Conservation (phyloP, 2,888 invertebrate species). For the Sarcophaga subvicina region DNA sequence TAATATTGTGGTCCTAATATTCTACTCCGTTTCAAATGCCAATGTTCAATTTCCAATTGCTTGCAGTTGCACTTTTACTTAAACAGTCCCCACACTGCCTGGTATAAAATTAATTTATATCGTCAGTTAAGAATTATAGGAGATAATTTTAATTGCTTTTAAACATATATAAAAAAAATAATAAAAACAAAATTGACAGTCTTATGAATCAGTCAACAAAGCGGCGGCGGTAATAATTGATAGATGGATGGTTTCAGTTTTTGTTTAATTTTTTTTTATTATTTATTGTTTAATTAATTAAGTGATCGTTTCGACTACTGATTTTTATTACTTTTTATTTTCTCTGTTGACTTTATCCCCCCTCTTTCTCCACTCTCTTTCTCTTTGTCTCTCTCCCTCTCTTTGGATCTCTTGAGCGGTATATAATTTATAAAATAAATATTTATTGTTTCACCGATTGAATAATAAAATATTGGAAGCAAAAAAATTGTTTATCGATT, state of each 20-base stretch:
- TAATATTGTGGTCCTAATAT: no score
- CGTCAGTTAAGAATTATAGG: neutral
- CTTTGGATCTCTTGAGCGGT: neutral
- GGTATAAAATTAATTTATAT: neutral
- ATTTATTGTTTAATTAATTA: conserved; percentile 53
- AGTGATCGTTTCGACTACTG: conserved; percentile 61
- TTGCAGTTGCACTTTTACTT: no score
- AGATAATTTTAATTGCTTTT: conserved; percentile 58
- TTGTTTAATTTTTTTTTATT: neutral
- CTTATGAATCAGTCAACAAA: conserved; percentile 1
- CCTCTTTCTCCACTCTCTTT: neutral
- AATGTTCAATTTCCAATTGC: no score
- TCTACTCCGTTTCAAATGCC: no score
- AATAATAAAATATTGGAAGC: neutral
- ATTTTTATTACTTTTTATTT: conserved; percentile 36
- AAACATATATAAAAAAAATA: conserved; percentile 36
- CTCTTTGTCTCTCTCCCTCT: neutral
- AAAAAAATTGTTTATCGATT: neutral
- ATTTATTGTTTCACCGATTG: conserved; percentile 39
- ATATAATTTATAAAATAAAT: conserved; percentile 52
- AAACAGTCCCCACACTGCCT: no score
- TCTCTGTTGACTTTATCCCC: neutral
- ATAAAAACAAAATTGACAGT: conserved; percentile 20
- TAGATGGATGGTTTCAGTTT: conserved; percentile 6
- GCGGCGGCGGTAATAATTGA: conserved; percentile 28